Conservation (phyloP, 1,140 invertebrate genomes). For the Drosophila ercepeae region DNA sequence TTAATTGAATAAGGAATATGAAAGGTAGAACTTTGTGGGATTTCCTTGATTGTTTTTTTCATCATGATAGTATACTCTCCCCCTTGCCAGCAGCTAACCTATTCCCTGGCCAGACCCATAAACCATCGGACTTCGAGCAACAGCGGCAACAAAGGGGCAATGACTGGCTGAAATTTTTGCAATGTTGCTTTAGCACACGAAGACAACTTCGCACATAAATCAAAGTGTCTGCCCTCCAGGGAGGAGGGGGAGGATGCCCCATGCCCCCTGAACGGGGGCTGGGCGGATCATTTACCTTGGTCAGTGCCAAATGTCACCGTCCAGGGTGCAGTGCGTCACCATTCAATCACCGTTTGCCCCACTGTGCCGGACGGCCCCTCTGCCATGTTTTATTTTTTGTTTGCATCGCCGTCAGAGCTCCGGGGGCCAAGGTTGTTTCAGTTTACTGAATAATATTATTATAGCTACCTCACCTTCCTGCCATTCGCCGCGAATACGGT, state of each 20-base stretch:
- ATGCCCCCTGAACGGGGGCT: constrained; percentile 1
- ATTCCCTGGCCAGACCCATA: constrained; percentile 38
- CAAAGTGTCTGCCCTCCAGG: constrained; percentile 31
- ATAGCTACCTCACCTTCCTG: constrained; percentile 26
- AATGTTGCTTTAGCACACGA: constrained; percentile 43
- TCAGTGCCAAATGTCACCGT: constrained; percentile 46
- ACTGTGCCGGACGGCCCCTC: constrained; percentile 49
- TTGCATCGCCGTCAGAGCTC: constrained; percentile 35
- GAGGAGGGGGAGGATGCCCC: background rate
- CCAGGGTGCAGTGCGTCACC: constrained; percentile 20
- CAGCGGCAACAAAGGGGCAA: constrained; percentile 60
- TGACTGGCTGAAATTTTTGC: constrained; percentile 66
- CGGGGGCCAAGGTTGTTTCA: constrained; percentile 69
- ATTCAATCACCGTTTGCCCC: constrained; percentile 42
- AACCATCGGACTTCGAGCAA: constrained; percentile 30
- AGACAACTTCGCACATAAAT: constrained; percentile 74
- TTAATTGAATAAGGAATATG: background rate
- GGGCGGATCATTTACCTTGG: constrained; percentile 43
- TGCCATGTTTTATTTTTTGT: constrained; percentile 45
- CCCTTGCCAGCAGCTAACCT: constrained; percentile 17
- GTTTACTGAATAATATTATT: constrained; percentile 51
- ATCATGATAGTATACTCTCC: constrained; percentile 20
- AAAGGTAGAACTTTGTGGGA: background rate
- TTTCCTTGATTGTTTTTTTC: background rate
- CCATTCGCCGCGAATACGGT: constrained; percentile 22